Evolutionary conservation across 2,888 invertebrate species (phyloP).

Genomic region (Zygaena filipendulae): DNA sequence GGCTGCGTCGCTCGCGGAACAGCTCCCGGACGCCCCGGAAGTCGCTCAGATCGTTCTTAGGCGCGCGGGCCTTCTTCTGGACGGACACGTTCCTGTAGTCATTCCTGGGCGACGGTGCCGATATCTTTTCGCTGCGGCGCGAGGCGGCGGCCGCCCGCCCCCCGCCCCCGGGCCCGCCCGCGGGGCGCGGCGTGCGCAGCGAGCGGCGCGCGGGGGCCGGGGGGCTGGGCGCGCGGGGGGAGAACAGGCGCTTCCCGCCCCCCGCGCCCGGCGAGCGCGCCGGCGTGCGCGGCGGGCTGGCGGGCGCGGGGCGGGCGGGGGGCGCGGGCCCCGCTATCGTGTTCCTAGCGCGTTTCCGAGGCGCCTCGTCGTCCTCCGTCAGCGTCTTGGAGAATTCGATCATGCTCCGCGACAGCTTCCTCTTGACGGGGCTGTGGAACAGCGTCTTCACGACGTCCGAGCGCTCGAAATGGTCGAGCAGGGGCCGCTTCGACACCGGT

Average conservation of each 20-base stretch:
- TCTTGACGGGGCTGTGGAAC: constrained; percentile 57
- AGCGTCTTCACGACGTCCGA: constrained; percentile 52
- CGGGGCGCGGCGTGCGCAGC: constrained; percentile 28
- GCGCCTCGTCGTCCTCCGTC: constrained; percentile 28
- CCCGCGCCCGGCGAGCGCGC: constrained; percentile 27
- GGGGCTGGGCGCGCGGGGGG: constrained; percentile 31
- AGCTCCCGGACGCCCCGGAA: constrained; percentile 41
- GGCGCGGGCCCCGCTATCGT: constrained; percentile 24
- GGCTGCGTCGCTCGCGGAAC: constrained; percentile 27
- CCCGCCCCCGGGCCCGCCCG: constrained; percentile 40
- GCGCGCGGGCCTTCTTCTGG: constrained; percentile 23
- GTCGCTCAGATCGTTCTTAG: constrained; percentile 40
- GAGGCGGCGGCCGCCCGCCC: constrained; percentile 38
- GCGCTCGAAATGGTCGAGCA: constrained; percentile 50
- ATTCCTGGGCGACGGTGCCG: constrained; percentile 30
- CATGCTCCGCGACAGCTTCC: constrained; percentile 61
- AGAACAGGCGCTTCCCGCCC: constrained; percentile 35
- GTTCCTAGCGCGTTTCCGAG: constrained; percentile 22
- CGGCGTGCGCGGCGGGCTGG: constrained; percentile 40
- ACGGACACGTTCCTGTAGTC: constrained; percentile 27
- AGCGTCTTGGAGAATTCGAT: constrained; percentile 43
- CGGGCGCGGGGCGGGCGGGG: constrained; percentile 38
- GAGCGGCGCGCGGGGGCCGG: constrained; percentile 29
- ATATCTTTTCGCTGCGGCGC: constrained; percentile 33
- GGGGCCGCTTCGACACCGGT: constrained; percentile 50